Conservation (phyloP, 1,140 invertebrate species). For the Atta colombica region DNA sequence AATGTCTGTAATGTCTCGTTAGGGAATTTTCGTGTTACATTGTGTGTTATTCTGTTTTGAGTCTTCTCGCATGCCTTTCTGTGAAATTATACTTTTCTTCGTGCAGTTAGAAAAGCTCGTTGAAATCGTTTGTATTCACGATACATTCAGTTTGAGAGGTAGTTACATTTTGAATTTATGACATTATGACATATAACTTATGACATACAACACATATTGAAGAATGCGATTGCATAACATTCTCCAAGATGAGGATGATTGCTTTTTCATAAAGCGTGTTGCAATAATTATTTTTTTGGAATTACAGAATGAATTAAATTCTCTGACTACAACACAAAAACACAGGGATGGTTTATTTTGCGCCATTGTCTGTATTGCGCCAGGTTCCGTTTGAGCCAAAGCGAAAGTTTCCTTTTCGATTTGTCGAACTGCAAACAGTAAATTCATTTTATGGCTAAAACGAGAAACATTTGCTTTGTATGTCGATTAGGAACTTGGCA, state of each 20-base stretch:
- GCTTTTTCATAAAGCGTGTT: background rate
- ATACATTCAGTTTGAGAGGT: background rate
- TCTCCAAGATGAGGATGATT: background rate
- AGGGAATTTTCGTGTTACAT: conserved; percentile 35
- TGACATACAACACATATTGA: background rate
- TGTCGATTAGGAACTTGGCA: background rate
- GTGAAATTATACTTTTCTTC: background rate
- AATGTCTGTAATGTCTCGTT: conserved; percentile 7
- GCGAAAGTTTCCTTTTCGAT: background rate
- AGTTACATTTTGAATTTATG: background rate
- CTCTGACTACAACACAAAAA: conserved; percentile 19
- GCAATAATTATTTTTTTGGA: background rate
- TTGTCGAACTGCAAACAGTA: background rate
- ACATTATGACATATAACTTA: background rate
- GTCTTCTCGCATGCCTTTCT: background rate
- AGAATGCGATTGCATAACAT: background rate
- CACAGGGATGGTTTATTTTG: background rate
- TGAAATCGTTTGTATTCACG: background rate
- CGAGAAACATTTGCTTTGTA: background rate
- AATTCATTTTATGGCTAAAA: background rate
- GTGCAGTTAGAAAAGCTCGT: background rate
- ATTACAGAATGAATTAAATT: background rate
- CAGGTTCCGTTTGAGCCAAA: conserved; percentile 11
- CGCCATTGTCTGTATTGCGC: conserved; percentile 3
- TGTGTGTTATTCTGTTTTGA: conserved; percentile 27